These are phyloP conservation scores for Lingula anatina DNA, from an alignment of 2,888 invertebrate genomes.

Conservation along the genomic window DNA sequence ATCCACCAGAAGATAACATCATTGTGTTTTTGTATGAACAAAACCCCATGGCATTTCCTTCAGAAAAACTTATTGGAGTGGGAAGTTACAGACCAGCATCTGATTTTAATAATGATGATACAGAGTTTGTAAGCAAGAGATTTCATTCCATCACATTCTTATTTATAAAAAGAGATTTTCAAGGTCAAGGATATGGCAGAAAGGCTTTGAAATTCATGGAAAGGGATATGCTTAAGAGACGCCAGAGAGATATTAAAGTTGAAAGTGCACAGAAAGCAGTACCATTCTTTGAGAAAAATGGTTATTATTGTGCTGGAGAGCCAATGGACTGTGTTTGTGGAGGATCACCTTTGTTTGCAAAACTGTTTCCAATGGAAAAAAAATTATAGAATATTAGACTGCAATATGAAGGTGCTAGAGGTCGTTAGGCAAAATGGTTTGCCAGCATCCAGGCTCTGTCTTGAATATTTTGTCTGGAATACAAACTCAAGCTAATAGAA, in stretches of 20 bases:
- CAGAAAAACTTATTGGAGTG: conserved; percentile 15
- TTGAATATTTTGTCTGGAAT: too few species aligned
- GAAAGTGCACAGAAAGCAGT: conserved; percentile 23
- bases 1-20: conserved; percentile 22
- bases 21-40: conserved; percentile 19
- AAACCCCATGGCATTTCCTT: not conserved
- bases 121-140: conserved; percentile 16
- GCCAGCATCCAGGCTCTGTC: too few species aligned
- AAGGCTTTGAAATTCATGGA: conserved; percentile 13
- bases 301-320: conserved; percentile 15
- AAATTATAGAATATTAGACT: too few species aligned
- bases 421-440: too few species aligned
- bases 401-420: too few species aligned
- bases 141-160: conserved; percentile 22
- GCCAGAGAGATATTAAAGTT: conserved; percentile 20
- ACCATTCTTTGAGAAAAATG: conserved; percentile 22
- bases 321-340: conserved; percentile 16
- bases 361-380: conserved; percentile 22
- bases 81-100: conserved; percentile 17
- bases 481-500: too few species aligned
- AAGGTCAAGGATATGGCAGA: conserved; percentile 18
- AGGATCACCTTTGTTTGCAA: conserved; percentile 19
- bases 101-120: conserved; percentile 9
- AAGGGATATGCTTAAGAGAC: conserved; percentile 8
- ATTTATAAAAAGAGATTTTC: conserved; percentile 23